Base-by-base conservation (phyloP, 2,113 vertebrate species). In the Platichthys stellatus region DNA sequence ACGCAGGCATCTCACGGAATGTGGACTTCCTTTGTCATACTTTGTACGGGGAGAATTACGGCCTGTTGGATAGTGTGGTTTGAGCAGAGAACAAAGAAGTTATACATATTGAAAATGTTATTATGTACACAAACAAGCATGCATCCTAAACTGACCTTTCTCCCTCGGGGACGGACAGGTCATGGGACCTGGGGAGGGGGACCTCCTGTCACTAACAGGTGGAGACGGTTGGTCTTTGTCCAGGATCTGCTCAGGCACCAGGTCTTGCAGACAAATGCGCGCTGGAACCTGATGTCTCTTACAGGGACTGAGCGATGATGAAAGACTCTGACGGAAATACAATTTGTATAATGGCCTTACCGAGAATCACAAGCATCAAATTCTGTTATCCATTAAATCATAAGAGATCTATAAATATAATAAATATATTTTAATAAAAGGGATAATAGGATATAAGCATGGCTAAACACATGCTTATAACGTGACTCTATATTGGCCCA, bases 1-100 rank as follows among this genome's bases (percentile, higher is more conserved):
- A 58, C 94, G 94, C 58, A 96, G 93, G 69, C 94, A 96, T 60
- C 87, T 88, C 0, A 84, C 45, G 35, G 81, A 78, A 63, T 78
- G 78, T 11, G 38, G 28, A 13, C 71, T 49, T 73, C 82, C 88
- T 67, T 72, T 85, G 67, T 69, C 53, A 35, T 53, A 51, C 45
- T 86, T 91, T 18, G 72, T 53, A n/a, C 18, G 77, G 10, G 88
- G 87, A 51, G 84, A 89, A 51, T 64, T 87, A 24, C 75, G 86
- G 28, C 82, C 90, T 91, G 82, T 67, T 66, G 31, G 53, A 69
- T 65, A 11, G 4, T 61, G 31, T 4, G 5, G 7, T 72, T 59
- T 63, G 31, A 56, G 38, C 2, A 40, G 18, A 26, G 23, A 17
- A 26, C 57, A 58, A 58, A 59, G 51, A 17, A 49, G 51, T 54